Evolutionary conservation across 2,113 vertebrate genomes (phyloP).

Genomic region (Larimichthys crocea): DNA sequence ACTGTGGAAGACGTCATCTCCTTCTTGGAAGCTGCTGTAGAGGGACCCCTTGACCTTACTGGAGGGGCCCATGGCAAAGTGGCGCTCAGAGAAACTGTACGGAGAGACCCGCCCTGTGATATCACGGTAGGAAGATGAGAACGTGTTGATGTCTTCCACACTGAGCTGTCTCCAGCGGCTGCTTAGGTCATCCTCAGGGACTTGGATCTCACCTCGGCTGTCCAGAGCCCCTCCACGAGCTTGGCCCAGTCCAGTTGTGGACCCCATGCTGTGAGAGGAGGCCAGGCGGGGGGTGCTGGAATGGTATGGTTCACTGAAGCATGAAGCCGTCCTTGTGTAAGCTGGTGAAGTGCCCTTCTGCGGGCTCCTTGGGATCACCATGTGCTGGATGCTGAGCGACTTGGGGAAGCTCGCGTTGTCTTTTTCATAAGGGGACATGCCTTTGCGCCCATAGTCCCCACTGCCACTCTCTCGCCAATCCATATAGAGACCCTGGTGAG

Average conservation of each 20-base stretch:
- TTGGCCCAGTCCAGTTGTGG: conserved; percentile 74
- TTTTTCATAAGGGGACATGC: conserved; percentile 85
- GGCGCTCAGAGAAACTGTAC: conserved; percentile 90
- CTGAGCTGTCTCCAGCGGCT: conserved; percentile 91
- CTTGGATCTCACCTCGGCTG: conserved; percentile 66
- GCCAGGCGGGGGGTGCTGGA: conserved; percentile 85
- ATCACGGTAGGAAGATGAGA: conserved; percentile 85
- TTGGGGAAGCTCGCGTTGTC: conserved; percentile 86
- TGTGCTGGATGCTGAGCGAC: conserved; percentile 87
- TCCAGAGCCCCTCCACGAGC: conserved; percentile 50
- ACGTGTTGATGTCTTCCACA: conserved; percentile 90
- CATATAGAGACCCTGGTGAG: conserved; percentile 92
- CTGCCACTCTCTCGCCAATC: conserved; percentile 86
- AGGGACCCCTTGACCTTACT: conserved; percentile 86
- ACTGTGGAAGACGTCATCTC: conserved; percentile 89
- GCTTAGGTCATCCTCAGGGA: conserved; percentile 86
- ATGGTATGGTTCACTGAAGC: conserved; percentile 89
- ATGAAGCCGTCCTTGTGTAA: conserved; percentile 88
- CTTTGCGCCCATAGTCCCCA: conserved; percentile 86
- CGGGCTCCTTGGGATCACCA: conserved; percentile 83
- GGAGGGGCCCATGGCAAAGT: conserved; percentile 83
- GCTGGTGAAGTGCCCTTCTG: conserved; percentile 84
- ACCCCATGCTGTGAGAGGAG: conserved; percentile 85
- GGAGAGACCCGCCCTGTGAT: conserved; percentile 85
- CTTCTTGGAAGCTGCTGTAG: conserved; percentile 93